Percentiles rank a stretch among this genome's conserved stretches.
Conservation (phyloP, 2,113 vertebrate genomes). For the Rhinichthys klamathensis region DNA sequence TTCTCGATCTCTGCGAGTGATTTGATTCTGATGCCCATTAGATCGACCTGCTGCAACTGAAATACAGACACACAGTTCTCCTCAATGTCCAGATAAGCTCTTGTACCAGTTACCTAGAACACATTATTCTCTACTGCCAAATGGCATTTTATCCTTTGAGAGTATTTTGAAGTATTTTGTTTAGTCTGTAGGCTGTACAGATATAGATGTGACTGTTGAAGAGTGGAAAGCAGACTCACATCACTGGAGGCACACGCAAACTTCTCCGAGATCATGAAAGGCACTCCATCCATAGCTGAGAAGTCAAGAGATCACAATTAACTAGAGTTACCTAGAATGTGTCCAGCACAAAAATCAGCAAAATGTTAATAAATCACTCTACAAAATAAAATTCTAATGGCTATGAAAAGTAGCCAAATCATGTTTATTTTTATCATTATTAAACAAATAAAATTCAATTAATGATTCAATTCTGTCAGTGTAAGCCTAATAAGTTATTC, state of each 20-base stretch:
- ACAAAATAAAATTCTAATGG: background rate
- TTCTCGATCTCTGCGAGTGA: slow-evolving; percentile 96
- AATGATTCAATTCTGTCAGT: no score
- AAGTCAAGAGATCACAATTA: slow-evolving; percentile 42
- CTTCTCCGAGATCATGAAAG: slow-evolving; percentile 98
- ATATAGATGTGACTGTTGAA: no score
- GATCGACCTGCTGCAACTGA: slow-evolving; percentile 93
- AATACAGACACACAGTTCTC: slow-evolving; percentile 26
- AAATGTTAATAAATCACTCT: background rate
- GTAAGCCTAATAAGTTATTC: no score
- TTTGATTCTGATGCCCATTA: slow-evolving; percentile 96
- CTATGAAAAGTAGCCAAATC: no score
- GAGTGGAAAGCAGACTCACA: slow-evolving; percentile 78
- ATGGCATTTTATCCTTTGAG: background rate
- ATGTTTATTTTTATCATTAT: no score
- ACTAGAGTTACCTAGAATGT: background rate
- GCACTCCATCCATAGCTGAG: slow-evolving; percentile 97
- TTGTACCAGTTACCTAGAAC: background rate
- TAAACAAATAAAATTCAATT: no score
- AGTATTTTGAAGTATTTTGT: no score
- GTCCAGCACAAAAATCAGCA: background rate
- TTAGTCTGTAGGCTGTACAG: no score
- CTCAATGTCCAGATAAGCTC: background rate
- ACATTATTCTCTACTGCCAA: background rate
- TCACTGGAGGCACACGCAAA: slow-evolving; percentile 91